Evolutionary conservation across 2,113 vertebrate species (phyloP).

Genomic region (Excalfactoria chinensis): DNA sequence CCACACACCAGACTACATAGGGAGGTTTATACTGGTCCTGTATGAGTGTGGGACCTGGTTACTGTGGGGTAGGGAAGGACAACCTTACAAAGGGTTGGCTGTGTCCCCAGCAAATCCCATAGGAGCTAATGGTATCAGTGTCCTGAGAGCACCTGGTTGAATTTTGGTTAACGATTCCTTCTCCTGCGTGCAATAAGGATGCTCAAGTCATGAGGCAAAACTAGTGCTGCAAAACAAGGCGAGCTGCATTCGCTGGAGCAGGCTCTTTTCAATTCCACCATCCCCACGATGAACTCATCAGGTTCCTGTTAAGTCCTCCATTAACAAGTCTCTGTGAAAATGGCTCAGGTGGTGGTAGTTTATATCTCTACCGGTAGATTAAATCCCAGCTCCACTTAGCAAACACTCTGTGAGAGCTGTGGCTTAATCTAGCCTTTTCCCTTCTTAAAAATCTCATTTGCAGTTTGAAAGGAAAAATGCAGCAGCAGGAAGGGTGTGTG

Average conservation of each 20-base stretch:
- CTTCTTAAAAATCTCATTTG: neutral
- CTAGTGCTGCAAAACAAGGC: neutral
- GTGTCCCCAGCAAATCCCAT: neutral
- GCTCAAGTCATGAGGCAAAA: neutral
- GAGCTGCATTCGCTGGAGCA: neutral
- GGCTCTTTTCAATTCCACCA: neutral
- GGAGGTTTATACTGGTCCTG: neutral
- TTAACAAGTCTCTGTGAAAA: slow-evolving; percentile 53
- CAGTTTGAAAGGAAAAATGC: neutral
- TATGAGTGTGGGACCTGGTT: neutral
- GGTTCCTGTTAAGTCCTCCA: slow-evolving; percentile 49
- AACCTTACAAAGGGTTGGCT: neutral
- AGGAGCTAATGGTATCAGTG: accelerated
- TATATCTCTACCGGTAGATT: neutral
- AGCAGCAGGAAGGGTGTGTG: neutral
- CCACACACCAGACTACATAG: accelerated
- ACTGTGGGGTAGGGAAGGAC: neutral
- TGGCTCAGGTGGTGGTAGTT: neutral
- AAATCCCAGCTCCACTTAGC: slow-evolving; percentile 42
- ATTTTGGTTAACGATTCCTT: neutral
- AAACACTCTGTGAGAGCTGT: neutral
- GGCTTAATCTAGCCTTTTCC: neutral
- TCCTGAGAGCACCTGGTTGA: neutral
- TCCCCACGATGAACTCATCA: neutral
- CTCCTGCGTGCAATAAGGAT: accelerated